Percentiles rank a stretch among this genome's conserved stretches.
Evolutionary conservation across 2,797 vertebrate species (phyloP).

Genomic region (Telmatherina bonti): DNA sequence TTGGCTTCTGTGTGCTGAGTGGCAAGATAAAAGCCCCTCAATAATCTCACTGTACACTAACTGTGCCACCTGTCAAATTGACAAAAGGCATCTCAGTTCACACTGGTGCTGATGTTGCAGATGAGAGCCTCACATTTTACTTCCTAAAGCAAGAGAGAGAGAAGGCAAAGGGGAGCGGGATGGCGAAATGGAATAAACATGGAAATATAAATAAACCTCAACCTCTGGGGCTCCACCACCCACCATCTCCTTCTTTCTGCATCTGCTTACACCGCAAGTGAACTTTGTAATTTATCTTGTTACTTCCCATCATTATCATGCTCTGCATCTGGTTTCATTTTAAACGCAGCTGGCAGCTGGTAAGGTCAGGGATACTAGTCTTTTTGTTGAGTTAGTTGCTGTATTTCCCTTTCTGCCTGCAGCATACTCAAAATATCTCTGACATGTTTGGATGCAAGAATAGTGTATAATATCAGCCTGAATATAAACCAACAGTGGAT

Average conservation of each 20-base stretch:
- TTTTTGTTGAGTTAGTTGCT: constrained; percentile 23
- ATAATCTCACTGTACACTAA: constrained; percentile 52
- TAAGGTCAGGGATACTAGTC: constrained; percentile 40
- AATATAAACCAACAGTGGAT: not conserved
- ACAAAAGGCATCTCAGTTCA: constrained; percentile 67
- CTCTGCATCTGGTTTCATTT: constrained; percentile 23
- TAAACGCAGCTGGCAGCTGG: constrained; percentile 24
- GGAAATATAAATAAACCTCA: constrained; percentile 72
- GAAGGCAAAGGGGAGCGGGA: constrained; percentile 21
- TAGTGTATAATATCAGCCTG: not conserved
- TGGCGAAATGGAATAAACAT: constrained; percentile 59
- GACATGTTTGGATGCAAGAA: constrained; percentile 15
- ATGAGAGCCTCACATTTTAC: constrained; percentile 67
- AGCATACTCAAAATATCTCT: constrained; percentile 26
- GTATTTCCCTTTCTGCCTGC: constrained; percentile 4
- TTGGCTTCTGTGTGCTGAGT: constrained; percentile 27
- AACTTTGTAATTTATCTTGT: constrained; percentile 58
- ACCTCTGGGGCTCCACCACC: constrained; percentile 68
- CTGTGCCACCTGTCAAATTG: constrained; percentile 68
- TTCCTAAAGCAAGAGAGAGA: constrained; percentile 51
- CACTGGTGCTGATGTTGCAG: constrained; percentile 73
- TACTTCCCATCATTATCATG: constrained; percentile 47
- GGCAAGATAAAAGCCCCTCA: constrained; percentile 49
- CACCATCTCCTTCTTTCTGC: constrained; percentile 60
- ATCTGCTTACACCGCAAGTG: constrained; percentile 62